Percentiles rank a stretch among this genome's conserved stretches.
Evolutionary conservation across 2,888 invertebrate species (phyloP).

Genomic region (Andrena minutula): DNA sequence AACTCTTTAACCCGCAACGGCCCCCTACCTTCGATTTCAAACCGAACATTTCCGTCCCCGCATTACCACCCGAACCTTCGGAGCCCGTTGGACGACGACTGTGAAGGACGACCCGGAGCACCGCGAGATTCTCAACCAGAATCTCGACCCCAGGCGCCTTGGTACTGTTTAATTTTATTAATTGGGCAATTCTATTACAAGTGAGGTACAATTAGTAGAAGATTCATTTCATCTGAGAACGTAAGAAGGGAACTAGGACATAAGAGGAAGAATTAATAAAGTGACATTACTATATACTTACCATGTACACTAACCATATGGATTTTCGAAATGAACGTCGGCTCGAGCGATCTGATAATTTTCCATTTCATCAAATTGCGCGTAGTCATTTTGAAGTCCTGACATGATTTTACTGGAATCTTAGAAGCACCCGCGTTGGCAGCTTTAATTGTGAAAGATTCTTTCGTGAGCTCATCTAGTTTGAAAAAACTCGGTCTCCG

Average conservation of each 20-base stretch:
- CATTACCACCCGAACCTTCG: no score
- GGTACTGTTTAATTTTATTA: no score
- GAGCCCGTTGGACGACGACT: no score
- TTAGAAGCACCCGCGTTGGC: conserved; percentile 86
- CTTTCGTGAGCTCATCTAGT: conserved; percentile 86
- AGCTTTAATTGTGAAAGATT: conserved; percentile 86
- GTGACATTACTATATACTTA: conserved; percentile 71
- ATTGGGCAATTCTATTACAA: neutral
- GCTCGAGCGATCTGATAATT: conserved; percentile 86
- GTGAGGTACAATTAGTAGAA: neutral
- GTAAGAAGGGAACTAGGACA: neutral
- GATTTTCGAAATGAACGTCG: conserved; percentile 85
- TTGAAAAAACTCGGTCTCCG: conserved; percentile 87
- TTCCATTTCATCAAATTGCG: conserved; percentile 87
- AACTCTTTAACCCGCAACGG: no score
- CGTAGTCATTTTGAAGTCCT: conserved; percentile 72
- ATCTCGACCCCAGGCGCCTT: no score
- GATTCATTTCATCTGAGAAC: neutral
- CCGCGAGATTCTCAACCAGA: no score
- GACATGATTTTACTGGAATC: conserved; percentile 59
- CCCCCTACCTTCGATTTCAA: no score
- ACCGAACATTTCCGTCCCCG: no score
- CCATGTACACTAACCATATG: conserved; percentile 87
- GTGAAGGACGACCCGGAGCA: no score
- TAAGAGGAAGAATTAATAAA: neutral